Conservation (phyloP, 2,797 vertebrate genomes). For the Myoxocephalus aenaeus region DNA sequence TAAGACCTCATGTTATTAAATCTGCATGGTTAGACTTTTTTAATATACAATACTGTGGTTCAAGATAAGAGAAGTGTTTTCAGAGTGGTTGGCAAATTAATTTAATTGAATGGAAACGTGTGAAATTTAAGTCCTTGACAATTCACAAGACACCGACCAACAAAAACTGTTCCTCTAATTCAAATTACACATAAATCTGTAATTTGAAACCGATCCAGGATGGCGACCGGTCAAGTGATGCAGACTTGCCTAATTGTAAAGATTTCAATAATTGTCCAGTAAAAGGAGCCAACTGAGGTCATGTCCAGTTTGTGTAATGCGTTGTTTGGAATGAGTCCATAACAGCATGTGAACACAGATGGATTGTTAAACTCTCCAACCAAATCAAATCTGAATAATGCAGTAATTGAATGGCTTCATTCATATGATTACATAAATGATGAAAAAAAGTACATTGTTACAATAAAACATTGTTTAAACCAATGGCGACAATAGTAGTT, state of each 20-base stretch:
- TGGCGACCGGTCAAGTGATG: slow-evolving; percentile 18
- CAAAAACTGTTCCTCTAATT: slow-evolving; percentile 3
- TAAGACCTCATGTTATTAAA: not conserved
- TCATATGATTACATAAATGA: slow-evolving; percentile 3
- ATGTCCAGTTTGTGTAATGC: slow-evolving; percentile 34
- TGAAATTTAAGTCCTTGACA: not conserved
- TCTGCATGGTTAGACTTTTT: not conserved
- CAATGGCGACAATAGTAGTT: not conserved
- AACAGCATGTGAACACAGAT: slow-evolving; percentile 43
- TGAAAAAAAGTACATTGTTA: not conserved
- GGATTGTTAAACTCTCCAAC: slow-evolving; percentile 34
- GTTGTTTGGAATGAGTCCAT: slow-evolving; percentile 44
- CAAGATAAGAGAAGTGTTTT: not conserved
- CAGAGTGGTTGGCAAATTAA: not conserved
- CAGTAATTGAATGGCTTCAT: slow-evolving; percentile 7
- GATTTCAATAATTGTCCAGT: slow-evolving; percentile 20
- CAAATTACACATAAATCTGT: not conserved
- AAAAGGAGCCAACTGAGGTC: slow-evolving; percentile 23
- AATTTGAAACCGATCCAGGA: not conserved
- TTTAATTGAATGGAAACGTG: not conserved
- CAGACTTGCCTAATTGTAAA: slow-evolving; percentile 22
- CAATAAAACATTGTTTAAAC: not conserved
- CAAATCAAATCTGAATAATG: slow-evolving; percentile 31
- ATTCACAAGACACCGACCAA: not conserved
- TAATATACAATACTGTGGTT: not conserved